Percentiles rank a stretch among this genome's conserved stretches.
Evolutionary conservation across 1,140 invertebrate genomes (phyloP).

Genomic region (Chymomyza costata): DNA sequence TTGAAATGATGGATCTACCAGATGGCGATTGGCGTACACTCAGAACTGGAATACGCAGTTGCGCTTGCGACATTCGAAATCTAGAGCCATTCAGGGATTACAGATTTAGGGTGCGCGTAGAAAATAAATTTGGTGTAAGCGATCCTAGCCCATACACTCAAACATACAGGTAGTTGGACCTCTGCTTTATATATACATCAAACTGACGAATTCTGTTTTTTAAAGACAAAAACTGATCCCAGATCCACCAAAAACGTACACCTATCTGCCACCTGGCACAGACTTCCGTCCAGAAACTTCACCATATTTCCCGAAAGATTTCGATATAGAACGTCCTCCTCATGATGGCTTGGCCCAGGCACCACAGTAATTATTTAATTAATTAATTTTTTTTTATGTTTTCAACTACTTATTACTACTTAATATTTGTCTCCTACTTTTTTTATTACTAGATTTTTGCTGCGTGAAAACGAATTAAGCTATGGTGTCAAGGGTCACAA

Average conservation of each 20-base stretch:
- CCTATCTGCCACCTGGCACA: conserved; percentile 86
- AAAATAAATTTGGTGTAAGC: conserved; percentile 97
- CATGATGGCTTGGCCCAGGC: conserved; percentile 89
- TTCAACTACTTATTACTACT: neutral
- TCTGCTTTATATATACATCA: neutral
- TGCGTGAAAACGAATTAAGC: conserved; percentile 88
- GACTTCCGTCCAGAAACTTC: conserved; percentile 91
- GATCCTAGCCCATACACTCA: conserved; percentile 92
- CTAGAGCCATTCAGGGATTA: conserved; percentile 92
- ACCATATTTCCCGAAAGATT: conserved; percentile 93
- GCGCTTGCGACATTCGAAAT: conserved; percentile 88
- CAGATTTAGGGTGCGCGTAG: conserved; percentile 93
- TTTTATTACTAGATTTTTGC: conserved; percentile 80
- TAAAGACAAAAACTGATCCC: conserved; percentile 84
- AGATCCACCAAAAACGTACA: conserved; percentile 86
- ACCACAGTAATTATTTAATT: conserved; percentile 76
- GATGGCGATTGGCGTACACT: conserved; percentile 92
- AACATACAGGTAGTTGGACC: conserved; percentile 78
- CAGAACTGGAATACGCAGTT: conserved; percentile 87
- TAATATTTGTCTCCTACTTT: neutral
- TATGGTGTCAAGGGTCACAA: conserved; percentile 93
- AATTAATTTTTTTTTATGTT: neutral
- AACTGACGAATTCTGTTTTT: neutral
- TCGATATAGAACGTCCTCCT: conserved; percentile 89
- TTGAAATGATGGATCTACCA: conserved; percentile 94